phyloP scores from a whole-genome alignment of 2,888 invertebrate genomes.

The Mechanitis mazaeus region DNA sequence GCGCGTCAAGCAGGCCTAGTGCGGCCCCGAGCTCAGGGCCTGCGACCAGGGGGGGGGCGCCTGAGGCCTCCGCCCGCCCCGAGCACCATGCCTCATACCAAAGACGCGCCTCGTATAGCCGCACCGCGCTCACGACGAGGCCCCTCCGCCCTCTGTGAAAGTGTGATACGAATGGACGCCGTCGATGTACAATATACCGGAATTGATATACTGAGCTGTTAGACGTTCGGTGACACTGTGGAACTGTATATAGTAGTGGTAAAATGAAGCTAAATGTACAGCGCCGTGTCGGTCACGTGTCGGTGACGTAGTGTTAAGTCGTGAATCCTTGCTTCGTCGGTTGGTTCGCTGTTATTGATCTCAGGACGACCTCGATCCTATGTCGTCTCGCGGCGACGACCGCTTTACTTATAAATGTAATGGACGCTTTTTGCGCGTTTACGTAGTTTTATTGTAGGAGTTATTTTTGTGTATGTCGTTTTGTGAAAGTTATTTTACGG shows the following conservation, averaged over 20 bases:
- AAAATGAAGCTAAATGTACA: not conserved
- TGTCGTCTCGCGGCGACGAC: slow-evolving; percentile 58
- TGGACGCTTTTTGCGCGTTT: slow-evolving; percentile 73
- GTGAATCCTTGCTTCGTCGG: slow-evolving; percentile 48
- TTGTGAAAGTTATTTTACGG: slow-evolving; percentile 61
- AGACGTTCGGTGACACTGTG: too few species aligned
- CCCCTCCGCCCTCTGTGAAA: not conserved
- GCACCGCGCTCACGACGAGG: too few species aligned
- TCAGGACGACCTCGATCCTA: slow-evolving; percentile 75
- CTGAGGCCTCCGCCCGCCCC: too few species aligned
- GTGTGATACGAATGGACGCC: too few species aligned
- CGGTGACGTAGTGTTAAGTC: slow-evolving; percentile 34
- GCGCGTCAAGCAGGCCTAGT: slow-evolving; percentile 69
- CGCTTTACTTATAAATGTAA: slow-evolving; percentile 31
- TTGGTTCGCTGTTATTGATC: slow-evolving; percentile 53
- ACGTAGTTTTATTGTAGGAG: slow-evolving; percentile 43
- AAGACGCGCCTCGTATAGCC: not conserved
- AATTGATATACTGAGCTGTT: not conserved
- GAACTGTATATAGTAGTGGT: slow-evolving; percentile 1
- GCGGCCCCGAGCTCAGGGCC: slow-evolving; percentile 18
- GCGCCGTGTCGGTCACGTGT: too few species aligned
- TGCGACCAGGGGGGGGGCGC: not conserved
- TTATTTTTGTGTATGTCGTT: slow-evolving; percentile 58
- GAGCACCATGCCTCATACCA: not conserved
- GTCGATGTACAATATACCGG: too few species aligned